Percentiles rank a stretch among this genome's conserved stretches.
These are phyloP conservation scores for Muscicapa comitata DNA, from an alignment of 2,797 vertebrate species.

Conservation along the genomic window DNA sequence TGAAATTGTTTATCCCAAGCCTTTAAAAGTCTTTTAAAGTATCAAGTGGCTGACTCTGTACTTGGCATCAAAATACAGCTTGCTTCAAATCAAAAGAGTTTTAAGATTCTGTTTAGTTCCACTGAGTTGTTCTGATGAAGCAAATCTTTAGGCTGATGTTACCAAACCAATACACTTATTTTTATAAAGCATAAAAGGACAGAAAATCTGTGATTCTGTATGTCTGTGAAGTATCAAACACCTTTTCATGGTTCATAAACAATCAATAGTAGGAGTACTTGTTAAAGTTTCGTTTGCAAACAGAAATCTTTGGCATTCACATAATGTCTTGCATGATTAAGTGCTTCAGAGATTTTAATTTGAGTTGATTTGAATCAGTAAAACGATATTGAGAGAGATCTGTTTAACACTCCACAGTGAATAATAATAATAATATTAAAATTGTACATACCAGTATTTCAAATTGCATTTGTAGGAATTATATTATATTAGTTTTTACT, in stretches of 20 bases:
- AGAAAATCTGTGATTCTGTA: background rate
- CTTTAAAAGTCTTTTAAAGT: background rate
- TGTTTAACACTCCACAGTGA: background rate
- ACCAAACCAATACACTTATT: background rate
- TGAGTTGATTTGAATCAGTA: constrained; percentile 4
- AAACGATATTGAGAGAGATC: background rate
- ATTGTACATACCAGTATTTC: background rate
- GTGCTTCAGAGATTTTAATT: constrained; percentile 15
- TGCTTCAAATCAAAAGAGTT: background rate
- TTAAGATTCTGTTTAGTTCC: background rate
- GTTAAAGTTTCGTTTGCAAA: background rate
- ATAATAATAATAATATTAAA: background rate
- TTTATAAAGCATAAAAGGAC: background rate
- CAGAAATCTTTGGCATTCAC: background rate
- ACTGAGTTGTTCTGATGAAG: background rate
- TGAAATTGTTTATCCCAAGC: constrained; percentile 1
- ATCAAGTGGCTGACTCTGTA: background rate
- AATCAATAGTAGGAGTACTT: background rate
- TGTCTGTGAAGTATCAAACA: background rate
- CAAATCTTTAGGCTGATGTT: background rate
- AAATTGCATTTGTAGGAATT: background rate
- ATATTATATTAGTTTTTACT: background rate
- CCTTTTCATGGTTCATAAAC: background rate
- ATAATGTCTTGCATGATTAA: background rate
- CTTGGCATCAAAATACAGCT: background rate